Evolutionary conservation across 2,888 invertebrate genomes (phyloP).

Genomic region (Hedya salicella): DNA sequence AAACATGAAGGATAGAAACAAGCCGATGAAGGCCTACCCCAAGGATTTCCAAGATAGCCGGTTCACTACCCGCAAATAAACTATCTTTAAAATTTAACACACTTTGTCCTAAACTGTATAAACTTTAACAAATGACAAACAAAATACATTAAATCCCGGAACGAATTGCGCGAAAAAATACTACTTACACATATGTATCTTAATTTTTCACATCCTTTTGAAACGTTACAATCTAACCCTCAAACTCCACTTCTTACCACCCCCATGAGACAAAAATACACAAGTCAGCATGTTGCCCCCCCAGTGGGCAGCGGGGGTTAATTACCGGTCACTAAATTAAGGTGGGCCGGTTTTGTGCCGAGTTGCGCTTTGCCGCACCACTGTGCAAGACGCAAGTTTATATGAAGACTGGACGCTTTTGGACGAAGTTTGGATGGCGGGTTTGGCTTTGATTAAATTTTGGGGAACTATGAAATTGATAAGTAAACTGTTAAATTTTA

Average conservation of each 20-base stretch:
- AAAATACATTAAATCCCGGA: too few relatives aligned
- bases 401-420: constrained; percentile 40
- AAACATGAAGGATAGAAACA: too few relatives aligned
- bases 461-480: neutral
- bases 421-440: constrained; percentile 32
- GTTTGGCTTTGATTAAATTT: constrained; percentile 1
- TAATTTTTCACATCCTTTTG: constrained; percentile 2
- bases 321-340: constrained; percentile 56
- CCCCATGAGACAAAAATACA: constrained; percentile 42
- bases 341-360: constrained; percentile 48
- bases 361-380: constrained; percentile 43
- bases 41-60: too few relatives aligned
- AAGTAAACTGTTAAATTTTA: neutral
- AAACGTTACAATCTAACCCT: neutral
- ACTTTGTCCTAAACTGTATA: too few relatives aligned
- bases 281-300: constrained; percentile 37
- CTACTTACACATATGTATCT: constrained; percentile 2
- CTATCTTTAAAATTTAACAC: too few relatives aligned
- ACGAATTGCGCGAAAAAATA: too few relatives aligned
- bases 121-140: too few relatives aligned
- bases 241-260: constrained; percentile 15
- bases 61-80: too few relatives aligned
- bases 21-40: too few relatives aligned
- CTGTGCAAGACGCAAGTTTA: constrained; percentile 42
- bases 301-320: constrained; percentile 45